Conservation (phyloP, 2,888 invertebrate genomes). For the Endotricha flammealis region DNA sequence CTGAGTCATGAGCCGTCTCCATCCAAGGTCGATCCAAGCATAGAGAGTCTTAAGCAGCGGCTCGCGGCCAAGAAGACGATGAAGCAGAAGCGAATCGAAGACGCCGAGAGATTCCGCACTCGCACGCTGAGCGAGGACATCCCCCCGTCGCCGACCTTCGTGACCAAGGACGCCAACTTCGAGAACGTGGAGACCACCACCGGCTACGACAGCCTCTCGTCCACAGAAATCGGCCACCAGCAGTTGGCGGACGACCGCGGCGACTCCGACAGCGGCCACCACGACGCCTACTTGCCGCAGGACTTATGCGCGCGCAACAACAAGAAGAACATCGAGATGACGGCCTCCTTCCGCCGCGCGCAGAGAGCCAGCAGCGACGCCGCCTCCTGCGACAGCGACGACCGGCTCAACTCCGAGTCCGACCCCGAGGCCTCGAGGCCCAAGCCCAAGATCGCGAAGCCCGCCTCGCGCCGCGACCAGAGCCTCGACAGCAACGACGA, state of each 20-base stretch:
- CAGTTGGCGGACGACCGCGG: constrained; percentile 50
- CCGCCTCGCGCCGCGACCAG: constrained; percentile 53
- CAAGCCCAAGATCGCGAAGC: constrained; percentile 81
- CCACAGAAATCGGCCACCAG: constrained; percentile 62
- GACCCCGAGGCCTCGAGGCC: constrained; percentile 53
- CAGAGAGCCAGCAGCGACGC: constrained; percentile 51
- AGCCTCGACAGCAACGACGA: constrained; percentile 69
- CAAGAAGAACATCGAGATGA: constrained; percentile 67
- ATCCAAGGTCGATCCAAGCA: constrained; percentile 46
- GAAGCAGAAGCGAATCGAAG: constrained; percentile 80
- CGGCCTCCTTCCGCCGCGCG: constrained; percentile 47
- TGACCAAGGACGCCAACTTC: constrained; percentile 62
- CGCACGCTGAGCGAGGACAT: constrained; percentile 80
- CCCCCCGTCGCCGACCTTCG: constrained; percentile 70
- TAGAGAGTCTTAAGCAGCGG: constrained; percentile 57
- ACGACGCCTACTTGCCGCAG: constrained; percentile 86
- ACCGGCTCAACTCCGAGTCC: constrained; percentile 68
- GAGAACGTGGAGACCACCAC: constrained; percentile 70
- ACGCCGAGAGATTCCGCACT: constrained; percentile 86
- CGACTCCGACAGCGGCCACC: constrained; percentile 81
- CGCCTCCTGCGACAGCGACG: constrained; percentile 77
- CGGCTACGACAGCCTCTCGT: constrained; percentile 67
- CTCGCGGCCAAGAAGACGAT: constrained; percentile 67
- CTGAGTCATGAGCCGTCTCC: constrained; percentile 31
- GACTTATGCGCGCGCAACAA: constrained; percentile 69